Evolutionary conservation across 2,888 invertebrate species (phyloP).

Genomic region (Tetrapedia diversipes): DNA sequence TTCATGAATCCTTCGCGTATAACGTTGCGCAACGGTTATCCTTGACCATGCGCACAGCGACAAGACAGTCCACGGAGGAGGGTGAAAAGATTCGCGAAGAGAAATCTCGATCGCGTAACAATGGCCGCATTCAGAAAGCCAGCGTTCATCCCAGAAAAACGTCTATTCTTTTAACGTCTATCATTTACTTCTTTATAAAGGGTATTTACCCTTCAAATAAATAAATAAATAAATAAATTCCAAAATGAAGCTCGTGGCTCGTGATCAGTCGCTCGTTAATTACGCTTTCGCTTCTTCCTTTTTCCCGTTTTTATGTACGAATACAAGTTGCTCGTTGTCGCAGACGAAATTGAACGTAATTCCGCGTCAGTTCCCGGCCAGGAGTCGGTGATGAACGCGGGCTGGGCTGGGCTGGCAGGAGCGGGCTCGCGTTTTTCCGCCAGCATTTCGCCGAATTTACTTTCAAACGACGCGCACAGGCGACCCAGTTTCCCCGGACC

Average conservation of each 20-base stretch:
- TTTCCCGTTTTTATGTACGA: background rate
- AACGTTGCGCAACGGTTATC: background rate
- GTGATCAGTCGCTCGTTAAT: no score
- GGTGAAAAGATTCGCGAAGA: background rate
- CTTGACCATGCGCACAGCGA: background rate
- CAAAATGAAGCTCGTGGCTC: no score
- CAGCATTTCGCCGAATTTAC: slow-evolving; percentile 49
- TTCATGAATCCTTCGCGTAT: background rate
- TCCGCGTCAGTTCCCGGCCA: background rate
- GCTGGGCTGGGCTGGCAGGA: background rate
- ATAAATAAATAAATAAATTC: no score
- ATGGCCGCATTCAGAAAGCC: background rate
- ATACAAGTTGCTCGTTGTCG: background rate
- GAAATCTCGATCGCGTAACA: background rate
- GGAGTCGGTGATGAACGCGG: background rate
- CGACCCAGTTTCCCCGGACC: slow-evolving; percentile 51
- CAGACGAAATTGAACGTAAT: background rate
- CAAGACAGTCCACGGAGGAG: background rate
- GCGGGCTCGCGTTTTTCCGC: slow-evolving; percentile 9
- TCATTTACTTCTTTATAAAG: no score
- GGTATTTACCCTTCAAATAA: no score
- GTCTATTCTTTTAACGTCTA: no score
- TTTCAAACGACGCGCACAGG: slow-evolving; percentile 33
- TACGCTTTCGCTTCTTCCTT: no score
- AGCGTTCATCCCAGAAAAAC: no score